These are phyloP conservation scores for Nyctibius bracteatus DNA, from an alignment of 2,113 vertebrate species.

Conservation along the genomic window DNA sequence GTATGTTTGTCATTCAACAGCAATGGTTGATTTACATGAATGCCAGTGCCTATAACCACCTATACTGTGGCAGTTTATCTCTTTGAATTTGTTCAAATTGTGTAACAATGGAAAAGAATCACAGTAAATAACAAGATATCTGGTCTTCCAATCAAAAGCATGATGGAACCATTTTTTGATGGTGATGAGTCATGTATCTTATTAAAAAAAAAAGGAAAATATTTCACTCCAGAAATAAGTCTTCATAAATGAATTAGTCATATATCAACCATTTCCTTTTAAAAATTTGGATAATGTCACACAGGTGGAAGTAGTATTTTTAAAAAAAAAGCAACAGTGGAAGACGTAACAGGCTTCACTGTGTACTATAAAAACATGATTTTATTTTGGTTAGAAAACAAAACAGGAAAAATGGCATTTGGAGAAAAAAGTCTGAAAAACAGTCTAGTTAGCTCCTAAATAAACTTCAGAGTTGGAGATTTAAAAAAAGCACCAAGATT, in stretches of 20 bases:
- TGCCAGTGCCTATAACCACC: background rate
- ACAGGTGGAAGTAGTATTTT: conserved; percentile 31
- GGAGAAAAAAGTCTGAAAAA: conserved; percentile 55
- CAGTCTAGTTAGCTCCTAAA: conserved; percentile 50
- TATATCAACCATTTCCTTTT: conserved; percentile 30
- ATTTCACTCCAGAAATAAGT: conserved; percentile 14
- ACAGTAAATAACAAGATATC: background rate
- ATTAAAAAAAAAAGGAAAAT: conserved; percentile 13
- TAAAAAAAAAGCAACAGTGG: background rate
- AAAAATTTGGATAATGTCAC: conserved; percentile 30
- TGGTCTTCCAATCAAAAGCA: background rate
- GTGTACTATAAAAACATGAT: conserved; percentile 30
- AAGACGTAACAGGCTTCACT: conserved; percentile 29
- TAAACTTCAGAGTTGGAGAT: conserved; percentile 57
- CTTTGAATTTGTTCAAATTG: background rate
- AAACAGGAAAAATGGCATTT: conserved; percentile 58
- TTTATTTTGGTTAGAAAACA: conserved; percentile 57
- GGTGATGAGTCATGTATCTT: background rate
- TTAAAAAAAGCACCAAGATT: conserved; percentile 59
- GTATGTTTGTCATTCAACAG: conserved; percentile 37
- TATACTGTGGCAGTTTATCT: conserved; percentile 6
- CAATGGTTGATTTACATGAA: conserved; percentile 23
- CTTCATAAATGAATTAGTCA: conserved; percentile 28
- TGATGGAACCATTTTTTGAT: background rate
- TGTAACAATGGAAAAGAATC: background rate